Conservation (phyloP, 2,888 invertebrate species). For the Trilocha varians region DNA sequence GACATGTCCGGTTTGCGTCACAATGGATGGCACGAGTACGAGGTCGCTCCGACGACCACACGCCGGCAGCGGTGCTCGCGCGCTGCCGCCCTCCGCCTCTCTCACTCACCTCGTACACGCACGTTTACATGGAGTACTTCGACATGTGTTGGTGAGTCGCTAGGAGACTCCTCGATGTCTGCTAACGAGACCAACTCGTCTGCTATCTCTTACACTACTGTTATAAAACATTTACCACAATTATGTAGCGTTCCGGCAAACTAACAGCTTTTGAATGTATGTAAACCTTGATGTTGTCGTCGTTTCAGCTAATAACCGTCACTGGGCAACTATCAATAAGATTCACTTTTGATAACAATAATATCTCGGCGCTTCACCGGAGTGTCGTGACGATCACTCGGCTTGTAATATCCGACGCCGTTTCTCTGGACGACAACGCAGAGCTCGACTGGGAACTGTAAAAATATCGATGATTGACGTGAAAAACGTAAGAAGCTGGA, state of each 20-base stretch:
- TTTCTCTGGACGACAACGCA: conserved; percentile 10
- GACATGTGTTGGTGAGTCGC: conserved; percentile 67
- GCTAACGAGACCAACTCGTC: neutral
- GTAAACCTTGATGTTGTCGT: neutral
- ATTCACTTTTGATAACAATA: neutral
- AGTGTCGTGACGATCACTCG: neutral
- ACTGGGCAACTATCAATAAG: neutral
- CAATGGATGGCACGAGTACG: conserved; percentile 22
- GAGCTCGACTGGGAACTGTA: conserved; percentile 20
- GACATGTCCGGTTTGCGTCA: conserved; percentile 39
- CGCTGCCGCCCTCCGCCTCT: conserved; percentile 26
- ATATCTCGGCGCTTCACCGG: neutral
- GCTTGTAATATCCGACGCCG: neutral
- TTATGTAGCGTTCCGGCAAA: neutral
- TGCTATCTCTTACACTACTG: neutral
- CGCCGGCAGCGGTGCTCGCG: conserved; percentile 16
- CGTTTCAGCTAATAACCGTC: neutral
- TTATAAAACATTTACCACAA: too few relatives aligned
- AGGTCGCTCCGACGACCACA: conserved; percentile 18
- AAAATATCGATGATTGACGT: conserved; percentile 44
- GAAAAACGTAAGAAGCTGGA: conserved; percentile 25
- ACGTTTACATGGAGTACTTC: conserved; percentile 48
- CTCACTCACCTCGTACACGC: conserved; percentile 15
- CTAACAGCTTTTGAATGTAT: neutral
- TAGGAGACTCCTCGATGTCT: neutral